A percentile compares a stretch with the other conserved stretches of the same genome.
These are phyloP conservation scores for Madoqua kirkii DNA, from an alignment of 2,113 vertebrate species.

Conservation along the genomic window DNA sequence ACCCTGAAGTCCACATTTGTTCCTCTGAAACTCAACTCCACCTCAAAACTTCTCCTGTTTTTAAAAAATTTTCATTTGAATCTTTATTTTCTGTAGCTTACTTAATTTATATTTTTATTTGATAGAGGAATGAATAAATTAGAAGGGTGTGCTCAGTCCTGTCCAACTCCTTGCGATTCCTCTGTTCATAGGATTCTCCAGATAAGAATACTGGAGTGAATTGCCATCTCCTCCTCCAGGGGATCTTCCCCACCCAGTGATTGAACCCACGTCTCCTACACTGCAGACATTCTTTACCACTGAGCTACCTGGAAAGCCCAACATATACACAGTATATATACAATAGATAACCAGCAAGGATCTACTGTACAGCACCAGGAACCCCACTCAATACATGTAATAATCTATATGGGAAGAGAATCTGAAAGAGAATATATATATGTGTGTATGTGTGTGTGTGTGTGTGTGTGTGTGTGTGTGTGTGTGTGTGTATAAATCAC, in stretches of 20 bases:
- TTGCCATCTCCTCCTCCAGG: background rate
- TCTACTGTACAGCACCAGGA: background rate
- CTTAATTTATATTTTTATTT: background rate
- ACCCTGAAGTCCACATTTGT: background rate
- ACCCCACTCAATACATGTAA: background rate
- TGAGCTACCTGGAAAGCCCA: background rate
- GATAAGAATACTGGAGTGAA: background rate
- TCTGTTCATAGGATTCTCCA: background rate
- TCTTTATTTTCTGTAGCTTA: background rate
- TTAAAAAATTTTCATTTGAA: background rate
- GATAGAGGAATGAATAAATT: background rate
- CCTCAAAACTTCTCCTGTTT: background rate
- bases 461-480: too few relatives aligned
- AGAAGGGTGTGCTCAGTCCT: background rate
- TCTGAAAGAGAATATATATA: background rate
- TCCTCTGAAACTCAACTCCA: background rate
- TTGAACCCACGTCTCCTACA: accelerated
- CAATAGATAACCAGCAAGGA: background rate
- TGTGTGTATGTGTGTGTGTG: background rate
- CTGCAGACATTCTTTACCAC: background rate
- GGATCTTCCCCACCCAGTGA: background rate
- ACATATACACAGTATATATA: background rate
- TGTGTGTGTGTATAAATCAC: too few relatives aligned
- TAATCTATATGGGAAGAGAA: background rate
- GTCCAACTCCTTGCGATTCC: background rate